phyloP scores from a whole-genome alignment of 2,113 vertebrate genomes.

The Nasalis larvatus region DNA sequence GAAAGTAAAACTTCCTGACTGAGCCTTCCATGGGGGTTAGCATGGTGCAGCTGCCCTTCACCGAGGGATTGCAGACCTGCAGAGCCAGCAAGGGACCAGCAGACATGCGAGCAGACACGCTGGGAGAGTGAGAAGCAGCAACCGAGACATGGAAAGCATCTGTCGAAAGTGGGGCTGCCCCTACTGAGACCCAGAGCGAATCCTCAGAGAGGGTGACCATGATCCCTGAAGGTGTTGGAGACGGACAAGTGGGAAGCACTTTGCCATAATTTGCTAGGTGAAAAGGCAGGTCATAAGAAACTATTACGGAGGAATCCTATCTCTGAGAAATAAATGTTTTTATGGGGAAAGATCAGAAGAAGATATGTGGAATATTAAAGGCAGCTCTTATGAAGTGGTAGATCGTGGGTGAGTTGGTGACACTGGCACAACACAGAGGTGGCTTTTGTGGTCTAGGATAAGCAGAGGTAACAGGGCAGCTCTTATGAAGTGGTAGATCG shows the following conservation, averaged over 20 bases:
- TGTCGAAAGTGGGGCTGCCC: neutral
- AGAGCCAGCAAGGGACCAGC: neutral
- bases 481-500: neutral
- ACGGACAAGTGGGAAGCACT: neutral
- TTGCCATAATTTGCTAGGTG: neutral
- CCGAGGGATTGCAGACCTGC: no score
- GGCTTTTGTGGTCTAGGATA: neutral
- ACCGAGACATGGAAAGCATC: neutral
- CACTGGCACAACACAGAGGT: neutral
- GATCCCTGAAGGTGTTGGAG: neutral
- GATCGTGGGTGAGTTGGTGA: neutral
- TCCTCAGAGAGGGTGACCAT: neutral
- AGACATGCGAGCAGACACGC: neutral
- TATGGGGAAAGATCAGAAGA: neutral
- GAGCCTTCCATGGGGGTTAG: neutral
- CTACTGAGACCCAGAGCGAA: neutral
- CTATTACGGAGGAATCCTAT: neutral
- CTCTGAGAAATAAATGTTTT: neutral
- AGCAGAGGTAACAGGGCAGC: neutral
- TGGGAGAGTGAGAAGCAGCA: neutral
- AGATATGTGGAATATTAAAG: neutral
- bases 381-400: neutral
- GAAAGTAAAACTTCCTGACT: neutral
- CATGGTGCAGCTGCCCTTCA: no score
- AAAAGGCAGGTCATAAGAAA: neutral